Conservation (phyloP, 2,888 invertebrate genomes). For the Pristionchus arcanus region DNA sequence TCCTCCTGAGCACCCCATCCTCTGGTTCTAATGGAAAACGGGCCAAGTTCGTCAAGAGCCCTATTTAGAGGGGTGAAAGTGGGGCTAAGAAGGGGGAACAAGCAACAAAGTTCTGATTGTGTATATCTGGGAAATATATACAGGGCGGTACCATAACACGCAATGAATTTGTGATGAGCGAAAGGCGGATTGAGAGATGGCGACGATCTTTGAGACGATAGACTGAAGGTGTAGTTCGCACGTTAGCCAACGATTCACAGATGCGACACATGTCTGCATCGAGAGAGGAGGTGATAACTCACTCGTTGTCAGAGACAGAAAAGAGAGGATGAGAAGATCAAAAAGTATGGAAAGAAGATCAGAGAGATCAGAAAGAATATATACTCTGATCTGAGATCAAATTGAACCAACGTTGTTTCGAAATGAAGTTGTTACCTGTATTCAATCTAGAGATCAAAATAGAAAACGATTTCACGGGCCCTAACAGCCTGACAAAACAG, state of each 20-base stretch:
- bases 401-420: background rate
- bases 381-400: background rate
- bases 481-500: background rate
- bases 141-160: background rate
- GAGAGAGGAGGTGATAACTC: background rate
- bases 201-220: background rate
- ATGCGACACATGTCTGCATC: background rate
- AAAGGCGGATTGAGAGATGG: background rate
- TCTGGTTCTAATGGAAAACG: constrained; percentile 16
- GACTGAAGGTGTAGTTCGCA: background rate
- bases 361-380: background rate
- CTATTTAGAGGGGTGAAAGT: background rate
- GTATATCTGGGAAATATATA: background rate
- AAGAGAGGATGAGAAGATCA: background rate
- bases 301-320: background rate
- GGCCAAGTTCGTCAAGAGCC: background rate
- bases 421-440: too few relatives aligned
- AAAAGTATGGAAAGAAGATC: background rate
- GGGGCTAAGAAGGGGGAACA: background rate
- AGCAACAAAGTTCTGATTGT: background rate
- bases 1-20: constrained; percentile 11
- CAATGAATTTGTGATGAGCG: background rate
- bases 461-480: background rate
- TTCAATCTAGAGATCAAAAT: background rate
- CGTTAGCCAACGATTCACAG: background rate